Base-by-base conservation (phyloP, 1,140 invertebrate species). In the Zaprionus ornatus region DNA sequence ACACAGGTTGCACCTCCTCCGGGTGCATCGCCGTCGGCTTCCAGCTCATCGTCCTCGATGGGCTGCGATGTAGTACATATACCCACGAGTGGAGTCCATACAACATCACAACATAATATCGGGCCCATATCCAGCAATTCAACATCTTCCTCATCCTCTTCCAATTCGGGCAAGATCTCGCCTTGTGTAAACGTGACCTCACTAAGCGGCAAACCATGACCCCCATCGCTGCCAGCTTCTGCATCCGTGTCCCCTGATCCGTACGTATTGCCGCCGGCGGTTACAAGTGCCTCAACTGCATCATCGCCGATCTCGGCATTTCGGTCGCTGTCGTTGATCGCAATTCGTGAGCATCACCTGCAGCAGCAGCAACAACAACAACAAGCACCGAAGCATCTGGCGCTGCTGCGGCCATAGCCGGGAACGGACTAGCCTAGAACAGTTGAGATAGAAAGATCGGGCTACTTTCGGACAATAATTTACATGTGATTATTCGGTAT, bases 11-110 rank as follows among this genome's bases (percentile, higher is more conserved):
- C 88, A 23, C 85, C 93, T 17, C 93, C 93, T 3, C 93, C 94
- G 0, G 93, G 94, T n/a, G 94, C 93, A 9, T 94, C 94, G 32
- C 94, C 94, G 50, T 94, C 94, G 63, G 94, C 94, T 1, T 94
- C 94, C 59, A 94, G 94, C 35, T 94, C 94, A 15, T 94, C 94
- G 15, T 94, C 94, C 0, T 92, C 91, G 6, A 92, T 92, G 72
- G 91, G 91, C 37, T 92, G 91, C 52, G 91, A 82, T 90, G 94
- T 80, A 29, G 90, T 91, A 15, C 91, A 91, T 90, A 94, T 92
- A 40, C 87, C 91, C 27, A 88, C 71, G 15, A 85, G 70, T 25
- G 80, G 64, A 3, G 70, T 57, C 0, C 86, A 86, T 52, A 69
- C 88, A 23, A 75, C 82, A 6, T 62, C 83, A 55, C 93, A 92